phyloP scores from a whole-genome alignment of 2,888 invertebrate species.

The Syrphus vitripennis region DNA sequence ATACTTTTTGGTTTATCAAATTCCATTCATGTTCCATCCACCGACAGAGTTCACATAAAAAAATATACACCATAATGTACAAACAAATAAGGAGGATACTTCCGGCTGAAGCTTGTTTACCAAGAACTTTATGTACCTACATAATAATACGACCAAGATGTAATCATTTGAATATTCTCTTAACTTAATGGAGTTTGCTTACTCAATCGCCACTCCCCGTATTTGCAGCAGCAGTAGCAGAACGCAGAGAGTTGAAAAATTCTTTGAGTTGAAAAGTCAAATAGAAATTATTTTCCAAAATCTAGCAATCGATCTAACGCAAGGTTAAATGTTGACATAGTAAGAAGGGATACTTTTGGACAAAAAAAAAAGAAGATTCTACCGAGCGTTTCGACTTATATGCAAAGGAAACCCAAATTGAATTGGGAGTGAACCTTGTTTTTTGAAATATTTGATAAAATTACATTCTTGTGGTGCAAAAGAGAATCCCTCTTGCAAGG shows the following conservation, averaged over 20 bases:
- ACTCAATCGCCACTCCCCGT: too few species aligned
- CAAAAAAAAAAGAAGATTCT: constrained; percentile 8
- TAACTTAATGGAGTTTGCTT: background rate
- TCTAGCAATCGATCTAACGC: constrained; percentile 28
- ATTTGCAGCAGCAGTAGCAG: background rate
- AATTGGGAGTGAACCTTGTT: constrained; percentile 19
- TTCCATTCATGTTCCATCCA: constrained; percentile 22
- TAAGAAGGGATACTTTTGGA: constrained; percentile 20
- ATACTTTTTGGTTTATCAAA: constrained; percentile 39
- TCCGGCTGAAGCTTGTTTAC: constrained; percentile 26
- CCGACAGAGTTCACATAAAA: background rate
- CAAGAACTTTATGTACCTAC: constrained; percentile 19
- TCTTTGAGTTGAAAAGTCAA: constrained; percentile 7
- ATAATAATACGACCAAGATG: constrained; percentile 3
- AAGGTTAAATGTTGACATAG: constrained; percentile 51
- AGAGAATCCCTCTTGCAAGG: background rate
- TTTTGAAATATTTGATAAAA: constrained; percentile 27
- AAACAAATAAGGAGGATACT: constrained; percentile 2
- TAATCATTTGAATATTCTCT: constrained; percentile 20
- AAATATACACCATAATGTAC: background rate
- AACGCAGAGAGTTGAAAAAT: background rate
- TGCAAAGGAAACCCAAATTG: constrained; percentile 6
- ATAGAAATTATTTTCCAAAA: constrained; percentile 23
- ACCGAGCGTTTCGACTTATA: constrained; percentile 15
- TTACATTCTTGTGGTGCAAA: constrained; percentile 27